Conservation (phyloP, 2,113 vertebrate genomes). For the Ibidorhyncha struthersii region DNA sequence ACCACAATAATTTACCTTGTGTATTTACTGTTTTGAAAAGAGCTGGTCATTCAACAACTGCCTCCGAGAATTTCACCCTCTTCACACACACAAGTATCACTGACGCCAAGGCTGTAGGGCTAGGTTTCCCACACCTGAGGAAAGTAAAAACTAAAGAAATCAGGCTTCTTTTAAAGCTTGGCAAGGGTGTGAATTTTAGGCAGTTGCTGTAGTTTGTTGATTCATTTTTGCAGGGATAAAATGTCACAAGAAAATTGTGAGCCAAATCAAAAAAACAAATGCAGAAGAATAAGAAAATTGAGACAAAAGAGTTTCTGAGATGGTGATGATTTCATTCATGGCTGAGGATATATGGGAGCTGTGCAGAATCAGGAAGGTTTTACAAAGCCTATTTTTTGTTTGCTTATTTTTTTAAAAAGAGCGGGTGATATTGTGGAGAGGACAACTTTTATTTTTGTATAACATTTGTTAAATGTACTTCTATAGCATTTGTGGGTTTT, state of each 20-base stretch:
- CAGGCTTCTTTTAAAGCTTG: neutral
- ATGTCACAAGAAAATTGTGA: neutral
- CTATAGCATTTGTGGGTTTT: neutral
- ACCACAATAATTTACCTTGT: neutral
- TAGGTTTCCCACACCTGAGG: neutral
- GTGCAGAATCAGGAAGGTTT: neutral
- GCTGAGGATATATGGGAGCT: neutral
- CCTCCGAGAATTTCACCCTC: neutral
- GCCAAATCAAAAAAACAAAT: neutral
- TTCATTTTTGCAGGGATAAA: neutral
- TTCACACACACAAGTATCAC: neutral
- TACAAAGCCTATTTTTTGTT: neutral
- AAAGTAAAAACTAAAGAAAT: neutral
- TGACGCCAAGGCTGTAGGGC: neutral
- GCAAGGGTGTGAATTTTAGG: neutral
- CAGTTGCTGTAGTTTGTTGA: neutral
- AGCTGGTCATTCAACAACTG: accelerated
- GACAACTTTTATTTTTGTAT: neutral
- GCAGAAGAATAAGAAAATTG: neutral
- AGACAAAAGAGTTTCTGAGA: neutral
- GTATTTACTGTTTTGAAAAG: neutral
- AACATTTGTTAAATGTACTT: neutral
- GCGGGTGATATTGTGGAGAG: neutral
- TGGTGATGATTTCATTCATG: neutral
- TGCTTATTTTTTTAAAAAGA: neutral